Conservation (phyloP, 2,797 vertebrate genomes). For the Silurus aristotelis region DNA sequence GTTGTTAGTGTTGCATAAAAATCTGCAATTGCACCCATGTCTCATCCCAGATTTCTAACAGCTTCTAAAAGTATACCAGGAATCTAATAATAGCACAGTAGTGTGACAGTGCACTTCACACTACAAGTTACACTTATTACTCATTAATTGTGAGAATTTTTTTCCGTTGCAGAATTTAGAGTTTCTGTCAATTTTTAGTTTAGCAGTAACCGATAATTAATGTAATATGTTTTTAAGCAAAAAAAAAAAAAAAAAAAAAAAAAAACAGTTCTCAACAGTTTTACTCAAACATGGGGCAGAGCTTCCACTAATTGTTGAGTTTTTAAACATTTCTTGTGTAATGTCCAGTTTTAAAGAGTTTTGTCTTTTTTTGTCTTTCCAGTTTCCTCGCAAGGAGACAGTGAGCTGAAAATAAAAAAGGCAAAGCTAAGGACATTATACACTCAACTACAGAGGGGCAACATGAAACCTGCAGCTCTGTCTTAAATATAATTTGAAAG, state of each 20-base stretch:
- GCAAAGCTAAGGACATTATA: constrained; percentile 48
- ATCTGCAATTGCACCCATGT: neutral
- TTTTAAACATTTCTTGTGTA: constrained; percentile 22
- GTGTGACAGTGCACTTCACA: neutral
- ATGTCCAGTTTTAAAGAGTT: constrained; percentile 33
- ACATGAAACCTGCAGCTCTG: constrained; percentile 33
- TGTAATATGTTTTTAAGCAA: neutral
- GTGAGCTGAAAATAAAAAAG: constrained; percentile 46
- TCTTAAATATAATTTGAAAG: constrained; percentile 50
- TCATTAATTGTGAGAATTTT: neutral
- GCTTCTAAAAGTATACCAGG: neutral
- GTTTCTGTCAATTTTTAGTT: neutral
- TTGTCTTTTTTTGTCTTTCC: constrained; percentile 31
- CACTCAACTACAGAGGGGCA: constrained; percentile 49
- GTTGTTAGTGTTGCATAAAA: neutral
- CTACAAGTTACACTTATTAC: neutral
- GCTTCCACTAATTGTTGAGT: neutral
- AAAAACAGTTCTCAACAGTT: neutral
- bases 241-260: neutral
- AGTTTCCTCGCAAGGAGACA: constrained; percentile 36
- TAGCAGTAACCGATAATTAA: neutral
- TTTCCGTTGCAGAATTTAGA: neutral
- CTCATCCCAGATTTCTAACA: neutral
- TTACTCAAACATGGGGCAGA: neutral
- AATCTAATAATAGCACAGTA: neutral